These are phyloP conservation scores for Bombus confusus DNA, from an alignment of 1,140 invertebrate genomes.

Conservation along the genomic window DNA sequence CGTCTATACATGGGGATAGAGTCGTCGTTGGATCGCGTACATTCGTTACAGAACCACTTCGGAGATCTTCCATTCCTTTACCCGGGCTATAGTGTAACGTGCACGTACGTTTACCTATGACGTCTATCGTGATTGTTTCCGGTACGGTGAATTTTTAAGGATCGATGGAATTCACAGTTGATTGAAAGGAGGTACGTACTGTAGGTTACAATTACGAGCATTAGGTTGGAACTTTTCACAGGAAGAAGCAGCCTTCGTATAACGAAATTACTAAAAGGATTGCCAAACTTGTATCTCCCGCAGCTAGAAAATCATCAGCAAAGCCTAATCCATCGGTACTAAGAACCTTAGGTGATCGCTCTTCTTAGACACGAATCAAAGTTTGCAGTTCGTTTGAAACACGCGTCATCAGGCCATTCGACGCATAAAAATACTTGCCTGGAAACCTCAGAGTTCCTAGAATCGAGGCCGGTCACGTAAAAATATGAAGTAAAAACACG, in stretches of 20 bases:
- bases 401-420: not conserved
- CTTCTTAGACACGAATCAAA: not conserved
- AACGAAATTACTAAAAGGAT: too few relatives aligned
- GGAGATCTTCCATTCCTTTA: not conserved
- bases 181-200: too few relatives aligned
- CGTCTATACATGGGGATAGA: constrained; percentile 24
- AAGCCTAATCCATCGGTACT: too few relatives aligned
- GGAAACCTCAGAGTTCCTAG: not conserved
- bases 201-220: too few relatives aligned
- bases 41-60: constrained; percentile 1
- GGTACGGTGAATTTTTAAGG: not conserved
- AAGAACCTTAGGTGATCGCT: not conserved
- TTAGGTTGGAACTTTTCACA: too few relatives aligned
- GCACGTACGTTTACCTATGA: not conserved
- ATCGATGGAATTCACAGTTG: too few relatives aligned
- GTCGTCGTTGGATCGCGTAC: constrained; percentile 20
- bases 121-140: not conserved
- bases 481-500: too few relatives aligned
- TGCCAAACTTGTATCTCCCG: too few relatives aligned
- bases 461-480: not conserved
- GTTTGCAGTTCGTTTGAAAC: not conserved
- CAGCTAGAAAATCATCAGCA: too few relatives aligned
- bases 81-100: not conserved
- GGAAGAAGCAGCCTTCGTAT: too few relatives aligned
- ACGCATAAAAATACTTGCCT: not conserved